A percentile compares a stretch with the other conserved stretches of the same genome.
Conservation (phyloP, 1,140 invertebrate species). For the Samia ricini region DNA sequence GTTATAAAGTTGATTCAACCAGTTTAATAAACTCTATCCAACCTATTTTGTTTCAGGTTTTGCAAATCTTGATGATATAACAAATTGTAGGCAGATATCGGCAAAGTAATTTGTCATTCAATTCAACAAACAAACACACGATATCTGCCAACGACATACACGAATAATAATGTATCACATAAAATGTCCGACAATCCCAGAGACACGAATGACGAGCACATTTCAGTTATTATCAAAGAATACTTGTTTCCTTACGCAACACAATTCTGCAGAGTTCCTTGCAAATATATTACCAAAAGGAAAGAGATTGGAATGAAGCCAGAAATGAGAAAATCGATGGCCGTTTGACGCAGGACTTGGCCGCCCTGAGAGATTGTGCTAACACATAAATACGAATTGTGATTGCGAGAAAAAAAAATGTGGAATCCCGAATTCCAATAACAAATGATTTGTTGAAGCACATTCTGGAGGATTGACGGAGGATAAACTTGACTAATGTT, state of each 20-base stretch:
- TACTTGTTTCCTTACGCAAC: conserved; percentile 1
- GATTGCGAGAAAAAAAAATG: conserved; percentile 13
- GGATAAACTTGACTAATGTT: neutral
- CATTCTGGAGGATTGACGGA: neutral
- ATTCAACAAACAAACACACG: conserved; percentile 6
- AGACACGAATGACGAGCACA: conserved; percentile 14
- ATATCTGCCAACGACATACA: neutral
- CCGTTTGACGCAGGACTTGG: conserved; percentile 44
- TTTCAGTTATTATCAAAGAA: conserved; percentile 14
- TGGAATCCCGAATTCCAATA: conserved; percentile 3
- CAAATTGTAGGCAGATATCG: too few species aligned
- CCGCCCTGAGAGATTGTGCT: conserved; percentile 22
- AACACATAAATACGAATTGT: conserved; percentile 22
- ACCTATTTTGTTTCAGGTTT: too few species aligned
- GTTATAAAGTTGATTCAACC: too few species aligned
- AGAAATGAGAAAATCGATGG: conserved; percentile 58
- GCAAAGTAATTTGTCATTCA: neutral
- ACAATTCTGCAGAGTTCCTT: conserved; percentile 21
- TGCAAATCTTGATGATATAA: too few species aligned
- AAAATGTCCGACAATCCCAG: neutral
- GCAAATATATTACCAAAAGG: conserved; percentile 65
- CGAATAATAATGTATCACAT: neutral
- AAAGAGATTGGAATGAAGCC: conserved; percentile 64
- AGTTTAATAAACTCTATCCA: too few species aligned
- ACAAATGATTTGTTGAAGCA: neutral